phyloP scores from a whole-genome alignment of 2,797 vertebrate genomes.

The Xenentodon cancila region DNA sequence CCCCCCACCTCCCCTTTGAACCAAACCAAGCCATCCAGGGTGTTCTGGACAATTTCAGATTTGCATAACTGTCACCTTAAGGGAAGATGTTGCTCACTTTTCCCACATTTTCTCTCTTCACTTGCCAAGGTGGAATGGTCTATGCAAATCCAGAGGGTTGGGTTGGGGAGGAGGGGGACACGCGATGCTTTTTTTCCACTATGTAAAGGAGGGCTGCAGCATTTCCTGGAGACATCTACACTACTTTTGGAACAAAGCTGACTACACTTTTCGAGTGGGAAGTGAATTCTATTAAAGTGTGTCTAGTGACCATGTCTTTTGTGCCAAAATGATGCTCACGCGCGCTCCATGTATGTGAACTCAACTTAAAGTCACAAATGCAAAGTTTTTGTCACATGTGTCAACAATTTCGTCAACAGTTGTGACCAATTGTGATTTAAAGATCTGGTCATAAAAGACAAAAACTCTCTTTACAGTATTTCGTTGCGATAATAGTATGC shows the following conservation, averaged over 20 bases:
- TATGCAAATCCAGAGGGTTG: slow-evolving; percentile 65
- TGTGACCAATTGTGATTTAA: too few species aligned
- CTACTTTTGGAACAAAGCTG: slow-evolving; percentile 33
- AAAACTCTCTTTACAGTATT: too few species aligned
- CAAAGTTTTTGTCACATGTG: too few species aligned
- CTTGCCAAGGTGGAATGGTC: slow-evolving; percentile 41
- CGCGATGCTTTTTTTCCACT: background rate
- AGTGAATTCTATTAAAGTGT: slow-evolving; percentile 22
- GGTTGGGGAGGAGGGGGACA: background rate
- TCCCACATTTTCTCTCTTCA: slow-evolving; percentile 27
- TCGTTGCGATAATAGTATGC: too few species aligned
- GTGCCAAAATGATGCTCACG: background rate
- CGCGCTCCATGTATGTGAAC: too few species aligned
- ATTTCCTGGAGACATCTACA: slow-evolving; percentile 46
- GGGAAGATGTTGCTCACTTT: slow-evolving; percentile 30
- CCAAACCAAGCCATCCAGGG: slow-evolving; percentile 7
- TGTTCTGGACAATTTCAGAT: slow-evolving; percentile 46
- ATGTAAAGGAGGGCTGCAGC: slow-evolving; percentile 8
- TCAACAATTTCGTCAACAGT: too few species aligned
- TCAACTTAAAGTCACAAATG: too few species aligned
- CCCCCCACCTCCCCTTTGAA: background rate
- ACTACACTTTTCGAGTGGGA: slow-evolving; percentile 3
- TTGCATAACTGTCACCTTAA: slow-evolving; percentile 78
- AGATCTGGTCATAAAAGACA: too few species aligned
- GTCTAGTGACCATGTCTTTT: background rate